Evolutionary conservation across 2,797 vertebrate species (phyloP).

Genomic region (Agapornis canus): DNA sequence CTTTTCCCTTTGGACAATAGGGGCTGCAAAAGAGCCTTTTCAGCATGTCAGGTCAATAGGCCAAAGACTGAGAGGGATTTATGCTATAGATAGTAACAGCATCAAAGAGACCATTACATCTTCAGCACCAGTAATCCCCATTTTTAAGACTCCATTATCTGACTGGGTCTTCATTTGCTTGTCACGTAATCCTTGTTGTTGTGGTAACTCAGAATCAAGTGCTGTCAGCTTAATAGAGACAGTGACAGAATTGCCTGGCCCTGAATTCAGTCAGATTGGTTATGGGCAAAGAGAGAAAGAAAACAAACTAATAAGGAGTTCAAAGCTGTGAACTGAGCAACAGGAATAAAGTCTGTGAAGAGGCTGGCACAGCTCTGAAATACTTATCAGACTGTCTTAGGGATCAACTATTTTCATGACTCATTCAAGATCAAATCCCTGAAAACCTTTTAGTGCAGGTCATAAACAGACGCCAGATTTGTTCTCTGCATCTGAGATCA

Average conservation of each 20-base stretch:
- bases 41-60: conserved; percentile 45
- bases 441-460: neutral
- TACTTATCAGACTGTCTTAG: neutral
- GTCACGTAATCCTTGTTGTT: conserved; percentile 61
- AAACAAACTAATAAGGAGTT: neutral
- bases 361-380: neutral
- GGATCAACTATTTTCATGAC: neutral
- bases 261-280: neutral
- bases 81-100: conserved; percentile 59
- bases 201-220: conserved; percentile 4
- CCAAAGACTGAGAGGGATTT: conserved; percentile 55
- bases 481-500: neutral
- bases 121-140: conserved; percentile 55
- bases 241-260: conserved; percentile 25
- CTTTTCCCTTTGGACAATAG: conserved; percentile 29
- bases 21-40: conserved; percentile 46
- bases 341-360: neutral
- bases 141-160: conserved; percentile 65
- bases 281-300: neutral
- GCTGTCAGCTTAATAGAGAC: conserved; percentile 1
- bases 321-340: neutral
- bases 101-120: conserved; percentile 54
- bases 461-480: neutral
- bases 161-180: conserved; percentile 54
- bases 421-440: conserved; percentile 5